phyloP scores from a whole-genome alignment of 2,113 vertebrate species.

The Halcyon senegalensis region DNA sequence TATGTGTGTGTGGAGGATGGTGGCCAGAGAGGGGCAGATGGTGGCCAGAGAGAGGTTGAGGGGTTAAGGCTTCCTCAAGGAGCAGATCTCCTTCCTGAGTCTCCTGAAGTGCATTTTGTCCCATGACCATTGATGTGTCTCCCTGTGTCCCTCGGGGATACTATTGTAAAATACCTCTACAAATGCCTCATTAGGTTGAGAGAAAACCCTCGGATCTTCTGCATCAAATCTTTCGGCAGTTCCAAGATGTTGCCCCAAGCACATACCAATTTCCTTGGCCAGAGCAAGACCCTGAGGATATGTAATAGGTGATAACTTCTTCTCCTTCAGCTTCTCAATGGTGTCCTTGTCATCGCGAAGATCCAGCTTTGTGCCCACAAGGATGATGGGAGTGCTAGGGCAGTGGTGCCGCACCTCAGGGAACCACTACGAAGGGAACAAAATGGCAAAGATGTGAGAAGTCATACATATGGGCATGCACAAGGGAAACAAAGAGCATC shows the following conservation, averaged over 20 bases:
- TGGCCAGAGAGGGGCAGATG: not conserved
- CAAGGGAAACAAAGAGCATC: not conserved
- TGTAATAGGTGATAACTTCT: slow-evolving; percentile 82
- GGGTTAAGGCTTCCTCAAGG: not conserved
- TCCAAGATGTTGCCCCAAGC: not conserved
- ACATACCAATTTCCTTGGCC: slow-evolving; percentile 84
- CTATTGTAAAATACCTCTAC: not conserved
- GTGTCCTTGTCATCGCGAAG: slow-evolving; percentile 86
- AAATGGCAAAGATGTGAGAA: not conserved
- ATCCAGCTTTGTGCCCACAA: slow-evolving; percentile 86
- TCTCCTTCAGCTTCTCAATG: slow-evolving; percentile 86
- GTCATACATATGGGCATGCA: not conserved
- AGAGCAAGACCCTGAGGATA: slow-evolving; percentile 84
- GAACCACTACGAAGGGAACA: slow-evolving; percentile 74
- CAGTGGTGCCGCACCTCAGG: slow-evolving; percentile 85
- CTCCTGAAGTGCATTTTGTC: not conserved
- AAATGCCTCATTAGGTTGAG: not conserved
- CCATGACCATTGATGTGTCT: not conserved
- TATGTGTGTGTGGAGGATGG: not conserved
- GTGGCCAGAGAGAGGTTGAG: not conserved
- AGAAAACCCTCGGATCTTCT: not conserved
- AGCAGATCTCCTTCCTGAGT: not conserved
- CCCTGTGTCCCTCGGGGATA: not conserved
- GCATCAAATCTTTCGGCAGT: not conserved
- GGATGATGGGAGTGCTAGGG: slow-evolving; percentile 84